Base-by-base conservation (phyloP, 2,888 invertebrate genomes). In the Cartodere bifasciata region DNA sequence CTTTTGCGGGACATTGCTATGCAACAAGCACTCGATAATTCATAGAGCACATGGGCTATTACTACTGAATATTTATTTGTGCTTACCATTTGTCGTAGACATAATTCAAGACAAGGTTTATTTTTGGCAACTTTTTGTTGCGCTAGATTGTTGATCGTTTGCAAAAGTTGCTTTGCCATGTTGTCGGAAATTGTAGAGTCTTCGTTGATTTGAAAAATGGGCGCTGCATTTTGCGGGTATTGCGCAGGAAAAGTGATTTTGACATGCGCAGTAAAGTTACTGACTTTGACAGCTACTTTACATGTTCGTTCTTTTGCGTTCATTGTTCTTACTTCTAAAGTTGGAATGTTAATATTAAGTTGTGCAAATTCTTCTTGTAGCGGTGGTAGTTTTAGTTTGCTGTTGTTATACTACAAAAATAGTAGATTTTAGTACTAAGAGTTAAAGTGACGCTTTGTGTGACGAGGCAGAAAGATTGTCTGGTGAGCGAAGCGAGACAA, bases 81-180 rank as follows among this genome's bases (percentile, higher is more conserved):
- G 65, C 60, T n/a, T 7, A 78, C 75, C 36, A 84, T 61, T 28
- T 78, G 76, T 20, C 81, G 61, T 23, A 92, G 63, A 58, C 91
- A 91, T 26, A 88, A 84, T 54, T 91, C 80, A 30, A 94, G 61
- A 55, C 92, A 92, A 20, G 85, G 79, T 29, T 84, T 73, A 29
- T 86, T 86, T 54, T 84, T 83, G 40, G 76, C 77, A 2, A 90
- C 85, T 47, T 85, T 75, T 44, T 82, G 80, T 48, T 80, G 71
- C 1, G 87, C 85, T 29, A 83, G 77, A 54, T 75, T 78, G 45
- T 79, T 82, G 17, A 91, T 65, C 10, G 79, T 78, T 62, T 86
- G 88, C 28, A 86, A 61, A 29, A 91, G 64, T 54, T 81, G 78
- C 5, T 71, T 68, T 42, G 81, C 78, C 1, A 76, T 71, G 23